A percentile compares a stretch with the other conserved stretches of the same genome.
These are phyloP conservation scores for Lepas anatifera DNA, from an alignment of 2,888 invertebrate genomes.

Conservation along the genomic window DNA sequence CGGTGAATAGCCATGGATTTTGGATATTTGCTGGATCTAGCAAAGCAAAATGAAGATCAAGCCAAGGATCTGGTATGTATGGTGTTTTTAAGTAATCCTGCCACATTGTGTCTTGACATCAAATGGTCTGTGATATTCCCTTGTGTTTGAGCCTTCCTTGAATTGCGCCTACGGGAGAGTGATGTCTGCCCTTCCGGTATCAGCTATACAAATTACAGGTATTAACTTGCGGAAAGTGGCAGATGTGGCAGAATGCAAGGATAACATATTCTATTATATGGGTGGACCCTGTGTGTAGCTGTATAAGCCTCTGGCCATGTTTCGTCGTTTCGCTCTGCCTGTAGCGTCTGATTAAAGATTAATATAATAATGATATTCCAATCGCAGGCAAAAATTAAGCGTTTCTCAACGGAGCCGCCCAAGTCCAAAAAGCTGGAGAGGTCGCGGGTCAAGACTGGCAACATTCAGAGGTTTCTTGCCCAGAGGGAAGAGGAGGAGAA, in stretches of 20 bases:
- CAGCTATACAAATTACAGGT: background rate
- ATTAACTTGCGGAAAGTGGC: background rate
- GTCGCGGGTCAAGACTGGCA: background rate
- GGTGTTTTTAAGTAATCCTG: background rate
- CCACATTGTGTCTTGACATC: background rate
- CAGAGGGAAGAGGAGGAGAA: background rate
- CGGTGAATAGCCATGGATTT: constrained; percentile 4
- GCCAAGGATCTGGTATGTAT: background rate
- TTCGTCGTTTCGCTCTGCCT: too few species aligned
- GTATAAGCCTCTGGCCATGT: too few species aligned
- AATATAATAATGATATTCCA: background rate
- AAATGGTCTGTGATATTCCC: background rate
- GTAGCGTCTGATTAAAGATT: too few species aligned
- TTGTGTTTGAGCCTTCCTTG: background rate
- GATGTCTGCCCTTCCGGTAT: background rate
- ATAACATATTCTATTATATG: too few species aligned
- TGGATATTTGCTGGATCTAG: background rate
- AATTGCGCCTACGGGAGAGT: too few species aligned
- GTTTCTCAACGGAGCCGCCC: background rate
- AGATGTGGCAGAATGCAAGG: too few species aligned
- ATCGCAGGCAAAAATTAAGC: background rate
- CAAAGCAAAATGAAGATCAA: background rate
- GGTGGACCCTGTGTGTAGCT: too few species aligned
- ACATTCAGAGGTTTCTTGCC: constrained; percentile 1
- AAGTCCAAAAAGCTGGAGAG: background rate